Percentiles rank a stretch among this genome's conserved stretches.
Conservation (phyloP, 2,888 invertebrate genomes). For the Xanthorhoe designata region DNA sequence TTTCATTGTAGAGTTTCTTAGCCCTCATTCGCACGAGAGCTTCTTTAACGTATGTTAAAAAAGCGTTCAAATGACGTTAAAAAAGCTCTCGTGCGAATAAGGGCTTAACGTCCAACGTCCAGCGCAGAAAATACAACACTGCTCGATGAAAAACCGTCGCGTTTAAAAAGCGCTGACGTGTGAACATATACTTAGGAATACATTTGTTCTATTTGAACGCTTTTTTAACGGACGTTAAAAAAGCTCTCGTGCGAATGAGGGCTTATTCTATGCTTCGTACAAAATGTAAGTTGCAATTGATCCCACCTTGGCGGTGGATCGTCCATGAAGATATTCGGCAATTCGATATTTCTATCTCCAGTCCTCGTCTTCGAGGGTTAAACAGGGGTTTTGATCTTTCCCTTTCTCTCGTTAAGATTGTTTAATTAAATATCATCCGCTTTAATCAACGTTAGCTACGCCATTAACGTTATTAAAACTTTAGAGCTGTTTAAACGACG, state of each 20-base stretch:
- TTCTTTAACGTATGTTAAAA: too few relatives aligned
- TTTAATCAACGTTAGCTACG: slow-evolving; percentile 59
- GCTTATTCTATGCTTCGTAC: slow-evolving; percentile 43
- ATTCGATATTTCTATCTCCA: slow-evolving; percentile 63
- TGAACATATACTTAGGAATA: too few relatives aligned
- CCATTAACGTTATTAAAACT: slow-evolving; percentile 55
- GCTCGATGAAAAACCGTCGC: too few relatives aligned
- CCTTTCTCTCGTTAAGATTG: slow-evolving; percentile 61
- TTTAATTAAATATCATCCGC: slow-evolving; percentile 63
- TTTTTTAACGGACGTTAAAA: too few relatives aligned
- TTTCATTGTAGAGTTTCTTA: slow-evolving; percentile 44
- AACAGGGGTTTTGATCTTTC: slow-evolving; percentile 60
- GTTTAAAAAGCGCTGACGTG: too few relatives aligned
- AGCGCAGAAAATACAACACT: too few relatives aligned
- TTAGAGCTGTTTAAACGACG: slow-evolving; percentile 44
- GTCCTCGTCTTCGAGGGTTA: slow-evolving; percentile 58
- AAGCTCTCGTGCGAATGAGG: too few relatives aligned
- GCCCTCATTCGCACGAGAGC: too few relatives aligned
- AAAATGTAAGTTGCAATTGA: slow-evolving; percentile 55
- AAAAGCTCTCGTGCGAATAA: too few relatives aligned
- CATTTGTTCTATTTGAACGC: too few relatives aligned
- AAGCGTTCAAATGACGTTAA: too few relatives aligned
- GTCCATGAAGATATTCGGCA: slow-evolving; percentile 58
- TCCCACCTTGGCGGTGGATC: slow-evolving; percentile 48
- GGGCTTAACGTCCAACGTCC: too few relatives aligned